Percentiles rank a stretch among this genome's conserved stretches.
Conservation (phyloP, 2,888 invertebrate genomes). For the Chrysolina oricalcia region DNA sequence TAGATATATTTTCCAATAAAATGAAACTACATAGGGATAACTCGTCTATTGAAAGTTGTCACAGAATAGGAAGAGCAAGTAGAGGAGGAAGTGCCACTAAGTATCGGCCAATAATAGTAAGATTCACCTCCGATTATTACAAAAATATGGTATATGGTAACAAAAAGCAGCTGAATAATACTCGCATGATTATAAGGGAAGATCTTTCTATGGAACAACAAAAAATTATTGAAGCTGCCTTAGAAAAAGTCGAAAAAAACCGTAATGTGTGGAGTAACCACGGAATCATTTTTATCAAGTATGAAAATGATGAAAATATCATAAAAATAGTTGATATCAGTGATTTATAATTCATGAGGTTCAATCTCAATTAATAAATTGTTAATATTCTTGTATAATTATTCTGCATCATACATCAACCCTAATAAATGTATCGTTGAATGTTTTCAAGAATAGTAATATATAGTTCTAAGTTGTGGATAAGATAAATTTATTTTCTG, state of each 20-base stretch:
- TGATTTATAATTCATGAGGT: neutral
- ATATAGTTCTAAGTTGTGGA: too few species aligned
- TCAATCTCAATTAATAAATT: too few species aligned
- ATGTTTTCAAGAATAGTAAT: too few species aligned
- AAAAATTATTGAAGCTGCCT: constrained; percentile 29
- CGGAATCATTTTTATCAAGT: constrained; percentile 28
- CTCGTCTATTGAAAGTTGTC: neutral
- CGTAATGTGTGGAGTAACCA: constrained; percentile 21
- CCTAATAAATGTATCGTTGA: too few species aligned
- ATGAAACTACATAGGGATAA: neutral
- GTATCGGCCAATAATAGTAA: constrained; percentile 17
- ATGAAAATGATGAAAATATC: constrained; percentile 9
- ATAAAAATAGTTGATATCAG: constrained; percentile 9
- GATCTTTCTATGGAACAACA: constrained; percentile 22
- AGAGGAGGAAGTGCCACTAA: constrained; percentile 23
- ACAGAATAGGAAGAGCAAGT: too few species aligned
- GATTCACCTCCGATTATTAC: constrained; percentile 17
- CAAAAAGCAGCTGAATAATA: constrained; percentile 27
- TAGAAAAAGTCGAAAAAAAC: constrained; percentile 24
- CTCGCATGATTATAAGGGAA: constrained; percentile 29
- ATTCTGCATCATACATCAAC: too few species aligned
- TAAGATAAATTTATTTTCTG: too few species aligned
- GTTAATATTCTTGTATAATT: too few species aligned
- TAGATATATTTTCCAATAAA: constrained; percentile 1
- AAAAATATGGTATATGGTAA: constrained; percentile 15